phyloP scores from a whole-genome alignment of 2,797 vertebrate species.

The Hybognathus amarus region DNA sequence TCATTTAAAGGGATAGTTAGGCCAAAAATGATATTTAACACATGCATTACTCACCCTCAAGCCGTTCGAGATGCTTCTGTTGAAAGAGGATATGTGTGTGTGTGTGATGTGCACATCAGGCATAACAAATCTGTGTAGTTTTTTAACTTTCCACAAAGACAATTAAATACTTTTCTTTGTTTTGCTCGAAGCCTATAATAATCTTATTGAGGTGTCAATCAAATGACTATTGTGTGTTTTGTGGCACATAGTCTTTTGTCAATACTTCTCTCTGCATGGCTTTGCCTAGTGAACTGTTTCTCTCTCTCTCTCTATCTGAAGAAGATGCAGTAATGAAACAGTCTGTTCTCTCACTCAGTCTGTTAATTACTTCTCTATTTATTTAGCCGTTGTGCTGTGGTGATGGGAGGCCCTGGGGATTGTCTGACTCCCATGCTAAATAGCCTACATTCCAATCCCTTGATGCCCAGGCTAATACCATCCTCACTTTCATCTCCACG shows the following conservation, averaged over 20 bases:
- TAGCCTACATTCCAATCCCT: constrained; percentile 79
- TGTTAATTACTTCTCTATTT: constrained; percentile 88
- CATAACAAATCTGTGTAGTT: constrained; percentile 9
- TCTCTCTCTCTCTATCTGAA: constrained; percentile 38
- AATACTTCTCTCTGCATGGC: constrained; percentile 20
- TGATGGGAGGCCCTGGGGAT: constrained; percentile 77
- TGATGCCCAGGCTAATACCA: constrained; percentile 78
- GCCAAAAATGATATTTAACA: too few relatives aligned
- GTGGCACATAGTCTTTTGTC: constrained; percentile 45
- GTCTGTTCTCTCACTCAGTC: constrained; percentile 73
- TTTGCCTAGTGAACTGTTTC: constrained; percentile 48
- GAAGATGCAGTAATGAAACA: constrained; percentile 74
- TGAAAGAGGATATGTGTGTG: not conserved
- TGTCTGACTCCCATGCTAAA: constrained; percentile 82
- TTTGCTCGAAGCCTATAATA: constrained; percentile 33
- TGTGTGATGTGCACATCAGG: not conserved
- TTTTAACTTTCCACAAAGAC: not conserved
- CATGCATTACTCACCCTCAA: too few relatives aligned
- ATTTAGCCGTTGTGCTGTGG: constrained; percentile 76
- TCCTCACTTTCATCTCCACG: constrained; percentile 74
- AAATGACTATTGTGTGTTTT: constrained; percentile 35
- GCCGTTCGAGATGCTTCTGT: too few relatives aligned
- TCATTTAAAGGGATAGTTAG: too few relatives aligned
- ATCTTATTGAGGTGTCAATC: constrained; percentile 38
- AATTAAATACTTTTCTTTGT: constrained; percentile 36